phyloP scores from a whole-genome alignment of 1,140 invertebrate genomes.

The Metopolophium dirhodum region DNA sequence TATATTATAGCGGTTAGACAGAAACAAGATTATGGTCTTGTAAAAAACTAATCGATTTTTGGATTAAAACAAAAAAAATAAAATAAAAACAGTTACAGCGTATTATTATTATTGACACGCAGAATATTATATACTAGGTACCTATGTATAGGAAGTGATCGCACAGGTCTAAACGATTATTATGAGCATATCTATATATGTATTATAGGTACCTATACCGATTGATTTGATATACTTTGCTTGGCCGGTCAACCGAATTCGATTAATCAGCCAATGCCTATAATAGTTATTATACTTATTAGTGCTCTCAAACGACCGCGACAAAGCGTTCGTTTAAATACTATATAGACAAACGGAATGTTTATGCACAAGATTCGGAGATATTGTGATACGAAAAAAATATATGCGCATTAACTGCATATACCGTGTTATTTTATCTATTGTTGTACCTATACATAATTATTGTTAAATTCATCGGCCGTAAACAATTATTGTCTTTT shows the following conservation, averaged over 20 bases:
- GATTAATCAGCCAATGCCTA: neutral
- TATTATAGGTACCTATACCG: neutral
- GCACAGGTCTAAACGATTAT: neutral
- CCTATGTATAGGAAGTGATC: neutral
- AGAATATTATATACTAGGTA: no score
- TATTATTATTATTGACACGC: neutral
- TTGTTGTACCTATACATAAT: neutral
- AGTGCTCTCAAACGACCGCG: neutral
- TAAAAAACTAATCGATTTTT: neutral
- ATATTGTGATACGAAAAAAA: neutral
- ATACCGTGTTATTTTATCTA: neutral
- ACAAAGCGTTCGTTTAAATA: neutral
- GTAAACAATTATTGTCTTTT: neutral
- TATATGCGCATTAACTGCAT: neutral
- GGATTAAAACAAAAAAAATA: neutral
- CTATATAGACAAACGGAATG: neutral
- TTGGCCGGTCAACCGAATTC: constrained; percentile 11
- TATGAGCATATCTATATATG: neutral
- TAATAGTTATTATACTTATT: neutral
- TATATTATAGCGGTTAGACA: neutral
- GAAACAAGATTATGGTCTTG: neutral
- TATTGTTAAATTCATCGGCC: neutral
- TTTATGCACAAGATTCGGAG: neutral
- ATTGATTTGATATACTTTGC: neutral
- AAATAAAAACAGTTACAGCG: neutral